Percentiles rank a stretch among this genome's conserved stretches.
These are phyloP conservation scores for Aporophyla nigra DNA, from an alignment of 2,888 invertebrate species.

Conservation along the genomic window DNA sequence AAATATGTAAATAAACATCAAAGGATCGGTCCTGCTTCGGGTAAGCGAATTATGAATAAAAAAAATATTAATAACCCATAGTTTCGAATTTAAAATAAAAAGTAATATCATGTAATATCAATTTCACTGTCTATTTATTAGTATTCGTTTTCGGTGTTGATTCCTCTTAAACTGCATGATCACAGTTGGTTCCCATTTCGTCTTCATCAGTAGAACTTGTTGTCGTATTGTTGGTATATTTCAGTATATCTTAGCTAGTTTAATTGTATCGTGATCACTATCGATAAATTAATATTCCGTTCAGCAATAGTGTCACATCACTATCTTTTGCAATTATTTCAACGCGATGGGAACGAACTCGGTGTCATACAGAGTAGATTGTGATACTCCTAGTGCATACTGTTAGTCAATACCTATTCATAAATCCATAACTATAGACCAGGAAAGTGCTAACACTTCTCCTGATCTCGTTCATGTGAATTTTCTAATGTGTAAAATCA, in stretches of 20 bases:
- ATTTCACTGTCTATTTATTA: slow-evolving; percentile 91
- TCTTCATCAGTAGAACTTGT: slow-evolving; percentile 52
- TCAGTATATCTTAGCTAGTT: slow-evolving; percentile 20
- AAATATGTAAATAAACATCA: slow-evolving; percentile 88
- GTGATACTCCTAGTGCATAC: slow-evolving; percentile 88
- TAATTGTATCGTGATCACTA: slow-evolving; percentile 35
- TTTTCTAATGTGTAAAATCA: slow-evolving; percentile 70
- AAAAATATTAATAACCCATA: slow-evolving; percentile 81
- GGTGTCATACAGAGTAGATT: slow-evolving; percentile 84
- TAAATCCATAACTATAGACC: slow-evolving; percentile 61
- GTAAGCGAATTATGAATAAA: slow-evolving; percentile 81
- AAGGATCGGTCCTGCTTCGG: slow-evolving; percentile 84
- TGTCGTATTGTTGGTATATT: slow-evolving; percentile 26
- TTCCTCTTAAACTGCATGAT: slow-evolving; percentile 84
- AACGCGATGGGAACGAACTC: slow-evolving; percentile 84
- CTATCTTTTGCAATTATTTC: slow-evolving; percentile 59
- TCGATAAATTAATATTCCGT: slow-evolving; percentile 54
- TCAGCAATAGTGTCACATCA: slow-evolving; percentile 51
- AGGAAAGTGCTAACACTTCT: slow-evolving; percentile 61
- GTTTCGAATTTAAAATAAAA: slow-evolving; percentile 89
- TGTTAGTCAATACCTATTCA: slow-evolving; percentile 77
- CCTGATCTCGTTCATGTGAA: slow-evolving; percentile 66
- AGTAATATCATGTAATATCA: slow-evolving; percentile 89
- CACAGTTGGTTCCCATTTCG: slow-evolving; percentile 85
- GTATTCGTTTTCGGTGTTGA: slow-evolving; percentile 90